Base-by-base conservation (phyloP, 1,140 invertebrate species). In the Drosophila virilis region DNA sequence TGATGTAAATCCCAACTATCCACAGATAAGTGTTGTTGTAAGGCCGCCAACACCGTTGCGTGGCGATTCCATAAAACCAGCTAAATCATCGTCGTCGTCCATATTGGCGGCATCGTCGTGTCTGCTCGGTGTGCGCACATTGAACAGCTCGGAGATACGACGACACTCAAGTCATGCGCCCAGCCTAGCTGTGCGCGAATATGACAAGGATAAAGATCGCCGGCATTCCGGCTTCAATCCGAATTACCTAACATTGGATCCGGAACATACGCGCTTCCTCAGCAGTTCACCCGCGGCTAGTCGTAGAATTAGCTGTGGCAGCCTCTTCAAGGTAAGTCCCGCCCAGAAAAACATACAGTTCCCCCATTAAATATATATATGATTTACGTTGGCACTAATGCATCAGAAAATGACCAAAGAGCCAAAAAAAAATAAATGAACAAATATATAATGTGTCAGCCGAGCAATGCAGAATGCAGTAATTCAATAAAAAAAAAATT, bases 241-340 rank as follows among this genome's bases (percentile, higher is more conserved):
- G 17, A 95, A 95, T 74, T 91, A 94, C 10, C 83, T 95, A 35
- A 93, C 93, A 32, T 93, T 94, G 55, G 94, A 94, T 82, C 93
- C 93, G 9, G 94, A 95, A 77, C 94, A 95, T 73, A 92, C 93
- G 8, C 93, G 93, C 38, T 95, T 94, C 77, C 88, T 95, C 10
- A 95, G 93, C 68, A 94, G 94, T 74, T 96, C 96, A 8, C 95
- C 96, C 7, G 95, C 96, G 54, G 96, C 96, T 13, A 96, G 96
- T 37, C 93, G 96, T 78, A 93, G 96, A 60, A 96, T 97, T 86
- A 96, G 96, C 52, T 96, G 95, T 73, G 96, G 96, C 55, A 96
- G 96, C 91, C 94, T 97, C 48, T 94, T 96, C 73, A 96, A 94
- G 94, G 94, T 94, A 92, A 93, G 93, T 93, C 28, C 60, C 54